These are phyloP conservation scores for Agrypnus murinus DNA, from an alignment of 2,888 invertebrate genomes.

Conservation along the genomic window DNA sequence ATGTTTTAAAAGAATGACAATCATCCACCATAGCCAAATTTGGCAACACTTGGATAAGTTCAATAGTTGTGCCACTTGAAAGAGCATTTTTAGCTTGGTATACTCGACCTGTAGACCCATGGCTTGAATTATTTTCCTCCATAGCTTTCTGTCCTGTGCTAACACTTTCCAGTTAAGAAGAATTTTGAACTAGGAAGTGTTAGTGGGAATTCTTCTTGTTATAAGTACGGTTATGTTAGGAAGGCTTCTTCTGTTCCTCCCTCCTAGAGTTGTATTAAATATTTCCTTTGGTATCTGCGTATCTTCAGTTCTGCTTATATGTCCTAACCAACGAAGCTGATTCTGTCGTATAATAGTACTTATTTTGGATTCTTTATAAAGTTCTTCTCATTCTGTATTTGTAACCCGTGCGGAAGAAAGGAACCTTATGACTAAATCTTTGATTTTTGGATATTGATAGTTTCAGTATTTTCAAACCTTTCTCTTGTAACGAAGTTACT, in stretches of 20 bases:
- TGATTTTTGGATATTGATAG: no score
- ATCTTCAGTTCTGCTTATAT: not conserved
- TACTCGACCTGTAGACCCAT: not conserved
- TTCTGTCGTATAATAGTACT: not conserved
- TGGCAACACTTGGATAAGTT: no score
- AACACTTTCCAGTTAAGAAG: not conserved
- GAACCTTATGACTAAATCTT: no score
- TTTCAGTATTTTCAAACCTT: no score
- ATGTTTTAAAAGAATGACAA: no score
- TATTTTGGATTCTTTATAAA: not conserved
- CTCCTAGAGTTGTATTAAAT: not conserved
- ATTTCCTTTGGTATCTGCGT: not conserved
- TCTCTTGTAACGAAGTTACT: no score
- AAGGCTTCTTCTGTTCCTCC: not conserved
- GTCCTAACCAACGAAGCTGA: not conserved
- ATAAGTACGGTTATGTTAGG: no score
- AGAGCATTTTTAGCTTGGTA: no score
- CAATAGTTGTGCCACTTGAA: no score
- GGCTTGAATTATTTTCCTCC: conserved; percentile 10
- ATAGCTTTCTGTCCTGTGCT: not conserved
- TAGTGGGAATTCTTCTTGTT: not conserved
- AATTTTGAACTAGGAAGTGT: no score
- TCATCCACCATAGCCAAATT: no score
- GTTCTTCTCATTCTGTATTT: not conserved
- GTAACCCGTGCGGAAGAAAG: no score